Base-by-base conservation (phyloP, 2,113 vertebrate genomes). In the Oncorhynchus tshawytscha region DNA sequence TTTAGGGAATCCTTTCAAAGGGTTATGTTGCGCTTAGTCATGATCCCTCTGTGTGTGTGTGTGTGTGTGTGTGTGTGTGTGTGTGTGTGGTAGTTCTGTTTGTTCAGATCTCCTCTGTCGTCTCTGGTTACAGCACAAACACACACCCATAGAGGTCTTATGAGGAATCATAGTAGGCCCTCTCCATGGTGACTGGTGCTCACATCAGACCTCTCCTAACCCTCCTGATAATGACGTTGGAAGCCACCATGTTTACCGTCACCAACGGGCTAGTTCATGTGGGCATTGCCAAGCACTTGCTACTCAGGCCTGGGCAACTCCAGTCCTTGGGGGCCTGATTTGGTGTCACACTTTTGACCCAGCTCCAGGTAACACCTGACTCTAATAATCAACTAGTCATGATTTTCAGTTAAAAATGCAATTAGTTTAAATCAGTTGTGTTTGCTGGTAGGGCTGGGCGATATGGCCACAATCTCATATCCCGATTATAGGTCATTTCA, bases 81-180 rank as follows among this genome's bases (percentile, higher is more conserved):
- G n/a, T n/a, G n/a, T 49, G 65, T n/a, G 7, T 48, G 82, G 75
- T 73, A 90, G 83, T 91, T 88, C 39, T 45, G 39, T 91, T 89
- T 90, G 84, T 86, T 84, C 88, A 72, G 87, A 87, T 89, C 85
- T 70, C 80, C 72, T 67, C 76, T 12, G 85, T 90, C 31, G 88
- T 84, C 82, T 78, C 3, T 60, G 79, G 90, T 86, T 90, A 89
- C 90, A 74, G 75, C 73, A 78, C 81, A 91, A 91, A 89, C 87
- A 85, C 72, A 89, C 87, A 85, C 68, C 62, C 74, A n/a, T 66
- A 49, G 0, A 81, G 83, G 82, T 84, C 86, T 85, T 73, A n/a
- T 45, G 83, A 85, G 88, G 87, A 88, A 83, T 84, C 75, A 69
- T 76, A 78, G 82, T 60, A 5, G 45, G 20, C 69, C 29, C 67